Conservation (phyloP, 2,888 invertebrate genomes). For the Drosophila anomalata region DNA sequence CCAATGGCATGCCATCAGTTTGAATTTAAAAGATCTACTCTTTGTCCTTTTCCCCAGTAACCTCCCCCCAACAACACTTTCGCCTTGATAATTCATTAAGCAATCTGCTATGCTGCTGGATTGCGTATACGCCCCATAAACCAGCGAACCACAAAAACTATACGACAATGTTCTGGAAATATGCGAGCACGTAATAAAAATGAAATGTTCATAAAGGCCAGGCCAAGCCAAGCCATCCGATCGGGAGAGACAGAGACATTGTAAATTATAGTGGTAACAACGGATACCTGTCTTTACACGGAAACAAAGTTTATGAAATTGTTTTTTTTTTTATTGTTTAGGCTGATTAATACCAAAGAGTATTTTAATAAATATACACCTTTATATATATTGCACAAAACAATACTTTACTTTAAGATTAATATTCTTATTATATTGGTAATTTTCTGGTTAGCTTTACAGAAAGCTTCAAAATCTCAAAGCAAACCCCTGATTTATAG, state of each 20-base stretch:
- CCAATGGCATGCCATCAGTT: background rate
- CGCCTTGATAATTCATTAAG: constrained; percentile 43
- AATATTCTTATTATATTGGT: background rate
- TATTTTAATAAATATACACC: no score
- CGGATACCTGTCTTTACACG: constrained; percentile 50
- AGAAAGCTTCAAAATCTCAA: background rate
- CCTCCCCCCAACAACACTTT: constrained; percentile 1
- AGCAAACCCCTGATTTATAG: background rate
- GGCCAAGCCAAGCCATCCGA: constrained; percentile 25
- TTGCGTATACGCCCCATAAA: constrained; percentile 76
- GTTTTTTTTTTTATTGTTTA: background rate
- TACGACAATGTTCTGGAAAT: constrained; percentile 62
- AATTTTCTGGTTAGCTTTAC: background rate
- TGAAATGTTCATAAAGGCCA: constrained; percentile 62
- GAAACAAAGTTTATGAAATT: constrained; percentile 5
- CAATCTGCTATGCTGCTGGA: constrained; percentile 53
- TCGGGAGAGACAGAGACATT: constrained; percentile 50
- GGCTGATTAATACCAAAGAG: no score
- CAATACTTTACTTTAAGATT: no score
- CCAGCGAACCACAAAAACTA: constrained; percentile 43
- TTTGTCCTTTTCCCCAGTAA: background rate
- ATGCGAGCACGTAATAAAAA: constrained; percentile 68
- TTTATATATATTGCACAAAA: no score
- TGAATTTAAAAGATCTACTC: constrained; percentile 13
- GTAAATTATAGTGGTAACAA: constrained; percentile 36